Evolutionary conservation across 2,888 invertebrate species (phyloP).

Genomic region (Leptarthrus brevirostris): DNA sequence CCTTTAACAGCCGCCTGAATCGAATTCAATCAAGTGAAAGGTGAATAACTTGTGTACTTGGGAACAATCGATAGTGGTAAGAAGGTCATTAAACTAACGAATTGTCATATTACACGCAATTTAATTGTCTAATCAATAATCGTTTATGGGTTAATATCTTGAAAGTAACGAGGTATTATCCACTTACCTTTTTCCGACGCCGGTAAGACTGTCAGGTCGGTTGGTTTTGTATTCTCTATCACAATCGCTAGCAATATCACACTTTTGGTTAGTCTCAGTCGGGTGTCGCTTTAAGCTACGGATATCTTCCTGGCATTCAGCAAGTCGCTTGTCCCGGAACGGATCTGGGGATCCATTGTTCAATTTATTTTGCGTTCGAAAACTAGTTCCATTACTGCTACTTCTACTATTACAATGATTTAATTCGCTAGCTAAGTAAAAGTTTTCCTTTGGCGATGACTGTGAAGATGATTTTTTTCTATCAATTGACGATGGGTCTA

Average conservation of each 20-base stretch:
- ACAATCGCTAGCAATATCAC: slow-evolving; percentile 60
- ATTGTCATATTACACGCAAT: neutral
- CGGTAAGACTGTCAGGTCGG: slow-evolving; percentile 51
- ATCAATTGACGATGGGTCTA: neutral
- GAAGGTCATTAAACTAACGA: neutral
- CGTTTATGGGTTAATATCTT: neutral
- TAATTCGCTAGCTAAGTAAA: slow-evolving; percentile 52
- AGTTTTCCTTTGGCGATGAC: slow-evolving; percentile 53
- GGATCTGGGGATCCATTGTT: slow-evolving; percentile 28
- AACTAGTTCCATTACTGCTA: slow-evolving; percentile 37
- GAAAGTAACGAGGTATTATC: neutral
- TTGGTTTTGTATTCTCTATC: slow-evolving; percentile 32
- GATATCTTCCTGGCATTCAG: neutral
- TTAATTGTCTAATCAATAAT: neutral
- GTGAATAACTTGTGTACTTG: too few species aligned
- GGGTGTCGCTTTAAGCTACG: neutral
- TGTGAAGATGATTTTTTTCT: slow-evolving; percentile 22
- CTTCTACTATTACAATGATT: slow-evolving; percentile 44
- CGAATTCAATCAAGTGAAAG: too few species aligned
- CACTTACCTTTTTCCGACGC: slow-evolving; percentile 51
- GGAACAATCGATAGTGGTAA: neutral
- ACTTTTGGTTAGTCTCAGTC: slow-evolving; percentile 22
- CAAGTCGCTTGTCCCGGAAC: neutral
- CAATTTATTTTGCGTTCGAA: slow-evolving; percentile 4
- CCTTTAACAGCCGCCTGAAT: too few species aligned